These are phyloP conservation scores for Achlya flavicornis DNA, from an alignment of 2,888 invertebrate genomes.

Conservation along the genomic window DNA sequence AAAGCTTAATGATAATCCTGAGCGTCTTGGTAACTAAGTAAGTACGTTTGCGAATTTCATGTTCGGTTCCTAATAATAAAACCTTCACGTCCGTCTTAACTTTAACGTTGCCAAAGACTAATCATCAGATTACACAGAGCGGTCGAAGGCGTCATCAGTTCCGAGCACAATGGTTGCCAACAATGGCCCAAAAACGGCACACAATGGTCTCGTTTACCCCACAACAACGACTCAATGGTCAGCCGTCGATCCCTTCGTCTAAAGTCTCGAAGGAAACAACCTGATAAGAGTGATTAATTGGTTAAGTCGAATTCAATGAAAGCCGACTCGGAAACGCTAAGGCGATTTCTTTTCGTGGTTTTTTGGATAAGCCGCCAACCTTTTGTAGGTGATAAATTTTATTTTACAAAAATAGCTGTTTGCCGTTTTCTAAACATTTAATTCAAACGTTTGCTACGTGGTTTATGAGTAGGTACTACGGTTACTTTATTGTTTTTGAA, in stretches of 20 bases:
- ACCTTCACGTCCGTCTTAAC: conserved; percentile 4
- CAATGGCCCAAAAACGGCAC: conserved; percentile 58
- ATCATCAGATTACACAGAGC: conserved; percentile 65
- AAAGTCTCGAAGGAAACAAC: conserved; percentile 73
- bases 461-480: not conserved
- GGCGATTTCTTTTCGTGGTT: conserved; percentile 50
- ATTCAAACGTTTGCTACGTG: not conserved
- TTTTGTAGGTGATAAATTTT: conserved; percentile 42
- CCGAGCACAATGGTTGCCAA: conserved; percentile 66
- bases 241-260: conserved; percentile 62
- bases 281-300: conserved; percentile 83
- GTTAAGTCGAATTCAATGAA: conserved; percentile 80
- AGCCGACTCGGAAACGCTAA: conserved; percentile 55
- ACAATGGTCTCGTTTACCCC: conserved; percentile 67
- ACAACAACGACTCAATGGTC: conserved; percentile 67
- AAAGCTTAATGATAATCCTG: too few species aligned
- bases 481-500: not conserved
- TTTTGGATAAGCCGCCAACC: conserved; percentile 53
- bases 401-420: conserved; percentile 31
- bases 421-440: not conserved
- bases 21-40: too few species aligned
- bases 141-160: conserved; percentile 71
- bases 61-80: not conserved
- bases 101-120: conserved; percentile 60
- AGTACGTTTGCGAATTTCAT: not conserved